These are phyloP conservation scores for Scomber scombrus DNA, from an alignment of 2,113 vertebrate species.

Conservation along the genomic window DNA sequence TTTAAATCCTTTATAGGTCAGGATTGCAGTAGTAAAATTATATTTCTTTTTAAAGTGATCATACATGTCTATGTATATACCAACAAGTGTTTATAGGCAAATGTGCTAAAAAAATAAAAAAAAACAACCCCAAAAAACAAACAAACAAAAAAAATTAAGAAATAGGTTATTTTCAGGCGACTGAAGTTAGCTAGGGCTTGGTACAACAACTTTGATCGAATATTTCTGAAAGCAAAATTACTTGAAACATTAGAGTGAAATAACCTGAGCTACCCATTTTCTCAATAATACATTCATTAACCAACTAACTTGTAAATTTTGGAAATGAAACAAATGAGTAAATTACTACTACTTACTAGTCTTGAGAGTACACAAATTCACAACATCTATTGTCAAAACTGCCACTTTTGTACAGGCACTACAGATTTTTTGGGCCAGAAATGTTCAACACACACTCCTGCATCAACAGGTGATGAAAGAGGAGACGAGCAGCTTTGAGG, in stretches of 20 bases:
- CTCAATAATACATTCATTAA: neutral
- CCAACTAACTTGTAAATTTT: neutral
- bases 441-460: slow-evolving; percentile 1
- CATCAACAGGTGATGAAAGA: slow-evolving; percentile 43
- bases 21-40: neutral
- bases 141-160: neutral
- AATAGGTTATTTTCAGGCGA: neutral
- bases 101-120: neutral
- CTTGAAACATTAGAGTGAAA: no score
- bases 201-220: neutral
- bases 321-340: neutral
- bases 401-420: neutral
- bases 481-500: slow-evolving; percentile 53
- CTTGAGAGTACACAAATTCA: neutral
- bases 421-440: slow-evolving; percentile 11
- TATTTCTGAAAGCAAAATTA: neutral
- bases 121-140: neutral
- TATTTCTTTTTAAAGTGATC: neutral
- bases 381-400: no score
- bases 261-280: neutral
- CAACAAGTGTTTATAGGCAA: neutral
- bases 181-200: no score
- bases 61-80: neutral
- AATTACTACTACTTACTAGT: neutral
- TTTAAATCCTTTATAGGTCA: neutral